Base-by-base conservation (phyloP, 2,113 vertebrate genomes). In the Ptilorrhoa leucosticta region DNA sequence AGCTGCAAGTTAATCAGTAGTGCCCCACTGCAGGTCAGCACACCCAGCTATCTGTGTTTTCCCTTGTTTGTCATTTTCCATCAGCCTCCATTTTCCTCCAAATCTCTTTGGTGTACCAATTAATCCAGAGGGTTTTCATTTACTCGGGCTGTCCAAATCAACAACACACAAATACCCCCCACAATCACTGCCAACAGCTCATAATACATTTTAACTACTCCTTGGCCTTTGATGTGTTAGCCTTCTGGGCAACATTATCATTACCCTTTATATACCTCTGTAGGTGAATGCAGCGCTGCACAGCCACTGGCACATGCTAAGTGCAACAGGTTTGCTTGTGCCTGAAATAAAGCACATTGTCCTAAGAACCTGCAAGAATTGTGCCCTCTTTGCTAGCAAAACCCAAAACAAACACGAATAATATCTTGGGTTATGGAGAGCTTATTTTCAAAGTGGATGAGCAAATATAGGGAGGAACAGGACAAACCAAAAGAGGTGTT, bases 231-330 rank as follows among this genome's bases (percentile, higher is more conserved):
- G 95, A 96, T 96, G 92, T 95, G 85, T 88, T 80, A 83, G 93
- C 94, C 96, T 96, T 96, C 96, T 96, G 94, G 95, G 94, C 95
- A 97, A 90, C 85, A 85, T 93, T 97, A 96, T 97, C 96, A 94
- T 94, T 95, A 93, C 82, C 80, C 94, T 92, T 95, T 95, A 83
- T 88, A 86, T 90, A 88, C 68, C 90, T 86, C 92, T 45, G 3
- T 83, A 77, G 93, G 68, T 87, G 79, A 93, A 90, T 6, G 72
- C 82, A 58, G 82, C 0, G 0, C 63, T 71, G 63, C 71, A 31
- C 71, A 54, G 90, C 13, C 0, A 51, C 73, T 83, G 19, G 27
- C 77, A 70, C 30, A 20, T 48, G 54, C 87, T 70, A 70, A 71
- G 35, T 21, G 28, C 5, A 4, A 79, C 7, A 12, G 27, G 51